Base-by-base conservation (phyloP, 2,797 vertebrate species). In the Anabas testudineus region DNA sequence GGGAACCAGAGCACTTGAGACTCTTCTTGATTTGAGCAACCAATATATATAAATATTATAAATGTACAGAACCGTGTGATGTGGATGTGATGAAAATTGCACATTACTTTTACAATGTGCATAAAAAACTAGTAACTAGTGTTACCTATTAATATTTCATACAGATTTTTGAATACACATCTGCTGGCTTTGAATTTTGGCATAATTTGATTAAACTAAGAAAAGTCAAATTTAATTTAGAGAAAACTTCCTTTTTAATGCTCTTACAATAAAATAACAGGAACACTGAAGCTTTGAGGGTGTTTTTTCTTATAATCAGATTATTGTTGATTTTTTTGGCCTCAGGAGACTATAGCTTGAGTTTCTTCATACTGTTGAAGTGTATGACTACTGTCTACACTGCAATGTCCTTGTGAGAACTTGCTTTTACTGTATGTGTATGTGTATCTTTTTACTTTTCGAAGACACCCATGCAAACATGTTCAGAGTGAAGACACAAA, bases 221-320 rank as follows among this genome's bases (percentile, higher is more conserved):
- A 32, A 43, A 49, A 18, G 62, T 70, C 7, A 57, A 53, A 61
- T 51, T 57, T n/a, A n/a, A n/a, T n/a, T n/a, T n/a, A n/a, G n/a
- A n/a, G n/a, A n/a, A n/a, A n/a, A n/a, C n/a, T n/a, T n/a, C n/a
- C n/a, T n/a, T n/a, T n/a, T n/a, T n/a, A n/a, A n/a, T 10, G 19
- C 42, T 19, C 19, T 32, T 15, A 73, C 28, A 37, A 37, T 54
- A 41, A 76, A 77, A 58, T 21, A 39, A 2, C 7, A 4, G 47
- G 26, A 65, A 48, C 26, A n/a, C 12, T 47, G 56, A 49, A 67
- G 64, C 59, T 51, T 43, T 32, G 28, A 61, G 26, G 72, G 32
- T 54, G 36, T 63, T 71, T 75, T 79, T 28, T 75, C n/a, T n/a
- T 26, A 39, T 69, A 66, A 84, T 60, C 73, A 22, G 26, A 82